Evolutionary conservation across 2,888 invertebrate genomes (phyloP), one percentile per base, ranked within the genome.

Genomic region (Pterostichus madidus): DNA sequence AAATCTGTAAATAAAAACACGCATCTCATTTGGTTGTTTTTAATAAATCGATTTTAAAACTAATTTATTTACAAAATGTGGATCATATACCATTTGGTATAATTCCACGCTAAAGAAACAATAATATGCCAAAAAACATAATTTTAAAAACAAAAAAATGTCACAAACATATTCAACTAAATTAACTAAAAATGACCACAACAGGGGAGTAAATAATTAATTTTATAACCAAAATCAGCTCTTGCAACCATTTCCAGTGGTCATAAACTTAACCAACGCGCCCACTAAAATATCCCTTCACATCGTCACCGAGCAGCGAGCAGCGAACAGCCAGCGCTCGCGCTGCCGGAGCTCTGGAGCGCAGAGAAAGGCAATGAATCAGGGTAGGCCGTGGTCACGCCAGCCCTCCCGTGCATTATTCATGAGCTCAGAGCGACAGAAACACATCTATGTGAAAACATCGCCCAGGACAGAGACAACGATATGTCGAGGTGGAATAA

Each of bases 341-440:
- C 8, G 53, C 15, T 53, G n/a, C 6, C 15, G 3, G 15, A n/a
- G 53, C 15, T 53, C 31, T 31, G 31, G 24, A 59, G 31, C 59
- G 49, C 71, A 71, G 46, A 44, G 71, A 71, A 71, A 59, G 79
- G 80, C 68, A 80, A 80, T 80, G 80, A 80, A 80, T 80, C 80
- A 80, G 49, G 68, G 80, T 49, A 61, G 78, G 80, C 80, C 49
- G 80, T 80, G 80, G 80, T 68, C 80, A 80, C 61, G 68, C 80
- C 80, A 39, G 44, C 78, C 61, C 68, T 52, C 15, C 31, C 49
- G 53, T 80, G 80, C 80, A 80, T 80, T 80, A 80, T 80, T 68
- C 80, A 80, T 80, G 80, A 80, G 80, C 64, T n/a, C 31, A 31
- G 68, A 10, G 52, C 46, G 68, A 80, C 17, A 35, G 53, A 49